Conservation (phyloP, 2,113 vertebrate species). For the Proteles cristata region DNA sequence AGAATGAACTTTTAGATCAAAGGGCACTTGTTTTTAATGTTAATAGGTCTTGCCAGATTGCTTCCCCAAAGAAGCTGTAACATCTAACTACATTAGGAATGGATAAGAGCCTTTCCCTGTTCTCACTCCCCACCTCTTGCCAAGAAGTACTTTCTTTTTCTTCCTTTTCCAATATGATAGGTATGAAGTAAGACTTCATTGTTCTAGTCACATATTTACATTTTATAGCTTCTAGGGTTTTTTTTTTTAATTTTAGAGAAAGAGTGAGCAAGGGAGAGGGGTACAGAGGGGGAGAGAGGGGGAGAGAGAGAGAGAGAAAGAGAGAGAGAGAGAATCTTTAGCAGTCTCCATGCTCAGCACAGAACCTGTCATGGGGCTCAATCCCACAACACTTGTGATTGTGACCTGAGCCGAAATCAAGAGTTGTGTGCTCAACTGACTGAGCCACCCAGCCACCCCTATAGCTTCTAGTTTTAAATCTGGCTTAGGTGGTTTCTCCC, state of each 20-base stretch:
- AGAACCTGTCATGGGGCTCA: too few relatives aligned
- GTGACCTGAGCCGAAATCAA: too few relatives aligned
- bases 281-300: too few relatives aligned
- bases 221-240: neutral
- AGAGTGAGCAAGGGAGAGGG: too few relatives aligned
- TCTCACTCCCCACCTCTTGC: neutral
- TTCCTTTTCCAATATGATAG: neutral
- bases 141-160: neutral
- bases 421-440: too few relatives aligned
- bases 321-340: too few relatives aligned
- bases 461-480: neutral
- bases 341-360: too few relatives aligned
- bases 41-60: neutral
- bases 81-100: neutral
- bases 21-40: conserved; percentile 6
- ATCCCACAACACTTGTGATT: too few relatives aligned
- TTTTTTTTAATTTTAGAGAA: too few relatives aligned
- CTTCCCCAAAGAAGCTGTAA: neutral
- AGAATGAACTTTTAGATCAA: neutral
- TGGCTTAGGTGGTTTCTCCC: neutral
- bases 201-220: neutral
- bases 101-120: neutral
- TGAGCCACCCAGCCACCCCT: too few relatives aligned
- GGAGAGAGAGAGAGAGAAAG: too few relatives aligned
- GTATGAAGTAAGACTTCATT: conserved; percentile 3